A percentile compares a stretch with the other conserved stretches of the same genome.
These are phyloP conservation scores for Hyles vespertilio DNA, from an alignment of 1,140 invertebrate genomes.

Conservation along the genomic window DNA sequence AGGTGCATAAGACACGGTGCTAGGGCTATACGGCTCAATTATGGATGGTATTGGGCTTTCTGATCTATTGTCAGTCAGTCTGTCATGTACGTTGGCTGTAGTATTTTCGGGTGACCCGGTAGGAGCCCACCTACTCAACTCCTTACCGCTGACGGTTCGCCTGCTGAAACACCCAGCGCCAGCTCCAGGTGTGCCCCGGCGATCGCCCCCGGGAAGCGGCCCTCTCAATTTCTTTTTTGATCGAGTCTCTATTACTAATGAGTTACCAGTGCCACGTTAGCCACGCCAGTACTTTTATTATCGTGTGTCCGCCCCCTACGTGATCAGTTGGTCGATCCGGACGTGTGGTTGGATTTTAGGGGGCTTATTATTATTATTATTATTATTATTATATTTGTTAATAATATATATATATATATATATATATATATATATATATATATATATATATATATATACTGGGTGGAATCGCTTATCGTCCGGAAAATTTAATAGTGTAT, in stretches of 20 bases:
- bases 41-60: no score
- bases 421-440: no score
- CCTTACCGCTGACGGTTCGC: conserved; percentile 20
- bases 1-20: conserved; percentile 9
- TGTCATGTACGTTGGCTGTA: conserved; percentile 9
- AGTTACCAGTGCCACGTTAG: conserved; percentile 7
- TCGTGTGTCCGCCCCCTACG: no score
- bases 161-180: conserved; percentile 28
- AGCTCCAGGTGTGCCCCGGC: conserved; percentile 30
- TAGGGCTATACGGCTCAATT: conserved; percentile 8
- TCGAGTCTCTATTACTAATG: conserved; percentile 12
- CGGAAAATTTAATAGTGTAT: no score
- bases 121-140: conserved; percentile 13
- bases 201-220: conserved; percentile 26
- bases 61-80: conserved; percentile 5
- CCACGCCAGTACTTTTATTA: not conserved
- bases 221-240: conserved; percentile 17
- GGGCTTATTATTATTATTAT: no score
- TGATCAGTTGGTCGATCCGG: no score
- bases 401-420: no score
- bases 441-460: no score
- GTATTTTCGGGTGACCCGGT: conserved; percentile 3
- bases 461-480: no score
- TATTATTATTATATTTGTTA: no score
- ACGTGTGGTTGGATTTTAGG: no score